These are phyloP conservation scores for Hestina assimilis DNA, from an alignment of 1,140 invertebrate genomes.

Conservation along the genomic window DNA sequence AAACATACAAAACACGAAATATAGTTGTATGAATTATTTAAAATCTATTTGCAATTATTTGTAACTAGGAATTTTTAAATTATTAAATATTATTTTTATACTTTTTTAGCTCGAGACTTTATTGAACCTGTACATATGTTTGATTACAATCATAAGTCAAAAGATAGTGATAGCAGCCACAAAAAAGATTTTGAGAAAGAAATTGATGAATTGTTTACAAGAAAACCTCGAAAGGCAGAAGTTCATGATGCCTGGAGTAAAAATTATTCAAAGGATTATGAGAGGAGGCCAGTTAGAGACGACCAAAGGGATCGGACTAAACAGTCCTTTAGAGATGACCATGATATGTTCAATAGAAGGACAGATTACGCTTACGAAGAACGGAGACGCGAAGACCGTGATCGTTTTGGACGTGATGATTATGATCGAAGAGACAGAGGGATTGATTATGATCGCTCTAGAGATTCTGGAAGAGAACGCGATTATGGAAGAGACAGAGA, in stretches of 20 bases:
- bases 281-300: constrained; percentile 36
- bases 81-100: constrained; percentile 9
- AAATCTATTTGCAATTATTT: too few relatives aligned
- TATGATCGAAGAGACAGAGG: constrained; percentile 46
- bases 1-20: too few relatives aligned
- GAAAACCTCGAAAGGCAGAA: constrained; percentile 39
- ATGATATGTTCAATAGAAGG: constrained; percentile 41
- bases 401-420: constrained; percentile 50
- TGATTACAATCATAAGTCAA: constrained; percentile 80
- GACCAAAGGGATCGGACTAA: constrained; percentile 38
- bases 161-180: constrained; percentile 48
- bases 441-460: constrained; percentile 25
- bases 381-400: constrained; percentile 60
- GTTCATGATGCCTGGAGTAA: constrained; percentile 30
- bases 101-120: constrained; percentile 69
- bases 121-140: constrained; percentile 80
- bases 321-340: constrained; percentile 27
- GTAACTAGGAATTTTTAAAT: not conserved
- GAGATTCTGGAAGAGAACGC: constrained; percentile 15
- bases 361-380: constrained; percentile 42
- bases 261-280: constrained; percentile 37
- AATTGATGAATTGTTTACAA: constrained; percentile 55
- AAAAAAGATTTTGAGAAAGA: constrained; percentile 63
- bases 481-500: constrained; percentile 22
- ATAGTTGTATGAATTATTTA: too few relatives aligned